Evolutionary conservation across 2,888 invertebrate species (phyloP), one percentile per base, ranked within the genome.

Genomic region (Phasia obesa): DNA sequence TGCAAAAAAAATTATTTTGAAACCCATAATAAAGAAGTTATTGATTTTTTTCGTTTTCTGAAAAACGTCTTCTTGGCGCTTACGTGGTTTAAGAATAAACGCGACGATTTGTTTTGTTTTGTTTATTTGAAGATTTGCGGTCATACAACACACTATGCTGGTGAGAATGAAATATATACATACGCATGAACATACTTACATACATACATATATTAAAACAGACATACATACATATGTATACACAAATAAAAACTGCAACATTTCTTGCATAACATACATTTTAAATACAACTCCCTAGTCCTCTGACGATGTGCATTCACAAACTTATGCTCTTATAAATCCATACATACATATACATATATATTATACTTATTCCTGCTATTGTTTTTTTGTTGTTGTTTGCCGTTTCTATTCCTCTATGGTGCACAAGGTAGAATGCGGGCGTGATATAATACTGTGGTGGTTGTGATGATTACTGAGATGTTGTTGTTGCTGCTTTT

Each of bases 391-490:
- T 53, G 31, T 38, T 62, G 23, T 47, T 53, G 21, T 31, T 23
- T 38, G n/a, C n/a, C n/a, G 15, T 9, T 51, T 53, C n/a, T 71
- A 59, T 86, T 89, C 89, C 67, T 90, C 89, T 69, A 89, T 89
- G 47, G 89, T 89, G 84, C 89, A 88, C 25, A 89, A 86, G 35
- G 86, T 88, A 76, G 86, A 83, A 76, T 79, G 87, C 31, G 85
- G 80, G 55, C 89, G 89, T 65, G 84, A 69, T 65, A 85, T 77
- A 82, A 87, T 70, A 84, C 85, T 86, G 84, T 84, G 79, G 55
- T 81, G 74, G 44, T 81, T 82, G 67, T 77, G 70, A 69, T 77
- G 77, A 38, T 73, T 64, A 60, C 47, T 65, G 15, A 67, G 78
- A 47, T 77, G 62, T 13, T 75, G 70, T 38, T 74, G 80, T 6